phyloP scores from a whole-genome alignment of 2,888 invertebrate species.

The Marronus borbonicus region DNA sequence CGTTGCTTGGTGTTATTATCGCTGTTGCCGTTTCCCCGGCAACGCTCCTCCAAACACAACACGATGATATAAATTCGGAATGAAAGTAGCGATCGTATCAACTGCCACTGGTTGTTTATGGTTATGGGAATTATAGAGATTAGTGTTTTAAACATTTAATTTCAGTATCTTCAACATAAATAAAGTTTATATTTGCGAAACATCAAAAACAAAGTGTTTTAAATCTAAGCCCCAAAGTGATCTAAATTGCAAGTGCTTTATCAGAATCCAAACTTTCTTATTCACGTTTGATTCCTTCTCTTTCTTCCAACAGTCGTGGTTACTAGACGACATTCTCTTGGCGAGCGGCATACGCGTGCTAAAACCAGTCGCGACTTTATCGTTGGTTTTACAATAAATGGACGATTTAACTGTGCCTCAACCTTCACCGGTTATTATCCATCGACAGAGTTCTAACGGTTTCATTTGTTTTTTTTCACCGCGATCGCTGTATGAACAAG shows the following conservation, averaged over 20 bases:
- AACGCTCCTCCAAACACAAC: conserved; percentile 17
- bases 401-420: conserved; percentile 43
- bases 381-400: conserved; percentile 37
- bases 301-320: not conserved
- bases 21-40: not conserved
- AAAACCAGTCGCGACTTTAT: conserved; percentile 29
- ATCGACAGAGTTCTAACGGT: conserved; percentile 41
- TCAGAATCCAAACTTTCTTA: not conserved
- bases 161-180: too few relatives aligned
- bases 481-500: not conserved
- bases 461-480: conserved; percentile 35
- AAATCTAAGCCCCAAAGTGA: not conserved
- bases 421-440: not conserved
- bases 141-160: too few relatives aligned
- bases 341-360: not conserved
- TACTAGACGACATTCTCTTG: conserved; percentile 12
- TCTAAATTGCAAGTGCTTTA: not conserved
- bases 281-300: conserved; percentile 3
- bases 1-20: not conserved
- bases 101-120: too few relatives aligned
- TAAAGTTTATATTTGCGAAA: too few relatives aligned
- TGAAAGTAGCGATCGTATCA: too few relatives aligned
- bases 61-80: not conserved
- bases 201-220: not conserved
- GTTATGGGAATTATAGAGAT: too few relatives aligned